phyloP scores from a whole-genome alignment of 2,888 invertebrate genomes.

The Platycnemis pennipes region DNA sequence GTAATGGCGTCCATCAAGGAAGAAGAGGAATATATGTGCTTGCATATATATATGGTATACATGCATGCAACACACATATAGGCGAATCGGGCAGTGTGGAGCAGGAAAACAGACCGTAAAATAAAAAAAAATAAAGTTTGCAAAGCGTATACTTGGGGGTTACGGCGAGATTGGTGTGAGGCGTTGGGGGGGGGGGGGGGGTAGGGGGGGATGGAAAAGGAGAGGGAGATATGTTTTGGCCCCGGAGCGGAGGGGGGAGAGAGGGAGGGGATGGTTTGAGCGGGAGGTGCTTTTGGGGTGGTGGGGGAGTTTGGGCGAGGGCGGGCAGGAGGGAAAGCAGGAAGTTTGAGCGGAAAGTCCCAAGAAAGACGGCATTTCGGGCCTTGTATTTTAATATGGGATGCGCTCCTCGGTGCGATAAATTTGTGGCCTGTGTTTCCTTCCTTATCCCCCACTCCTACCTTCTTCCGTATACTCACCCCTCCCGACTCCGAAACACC shows the following conservation, averaged over 20 bases:
- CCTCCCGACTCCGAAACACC: not conserved
- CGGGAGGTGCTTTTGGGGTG: not conserved
- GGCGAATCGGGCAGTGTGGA: not conserved
- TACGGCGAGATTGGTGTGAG: conserved; percentile 24
- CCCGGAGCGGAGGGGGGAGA: not conserved
- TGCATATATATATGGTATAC: not conserved
- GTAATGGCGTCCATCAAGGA: not conserved
- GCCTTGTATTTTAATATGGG: conserved; percentile 65
- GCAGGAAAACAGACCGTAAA: conserved; percentile 34
- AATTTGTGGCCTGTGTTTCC: conserved; percentile 59
- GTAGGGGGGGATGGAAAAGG: not conserved
- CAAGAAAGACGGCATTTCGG: conserved; percentile 60
- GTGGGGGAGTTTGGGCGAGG: not conserved
- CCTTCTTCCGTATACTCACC: not conserved
- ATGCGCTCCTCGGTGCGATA: conserved; percentile 62
- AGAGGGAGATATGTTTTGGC: not conserved
- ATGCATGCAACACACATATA: not conserved
- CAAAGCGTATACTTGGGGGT: conserved; percentile 36
- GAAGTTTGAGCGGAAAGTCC: conserved; percentile 53
- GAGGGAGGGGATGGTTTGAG: not conserved
- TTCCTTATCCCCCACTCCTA: conserved; percentile 14
- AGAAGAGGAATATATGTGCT: not conserved
- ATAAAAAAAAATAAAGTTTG: conserved; percentile 35
- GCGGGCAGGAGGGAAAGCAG: conserved; percentile 31
- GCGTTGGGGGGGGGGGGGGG: too few relatives aligned